Evolutionary conservation across 2,888 invertebrate genomes (phyloP), one percentile per base, ranked within the genome.

Genomic region (Reticulitermes lucifugus): DNA sequence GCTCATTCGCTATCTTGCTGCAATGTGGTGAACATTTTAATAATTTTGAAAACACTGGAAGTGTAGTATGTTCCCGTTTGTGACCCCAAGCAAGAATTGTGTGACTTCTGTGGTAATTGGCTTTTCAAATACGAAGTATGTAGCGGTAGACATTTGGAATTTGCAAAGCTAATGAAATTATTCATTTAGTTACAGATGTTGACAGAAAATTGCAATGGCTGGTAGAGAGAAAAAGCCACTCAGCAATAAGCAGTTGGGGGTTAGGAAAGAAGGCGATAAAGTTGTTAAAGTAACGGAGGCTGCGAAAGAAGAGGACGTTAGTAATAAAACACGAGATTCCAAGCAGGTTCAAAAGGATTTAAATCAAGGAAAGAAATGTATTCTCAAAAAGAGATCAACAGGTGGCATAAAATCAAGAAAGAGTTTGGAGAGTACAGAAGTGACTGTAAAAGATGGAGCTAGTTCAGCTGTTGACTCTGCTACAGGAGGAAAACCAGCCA

Each of bases 161-260:
- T n/a, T 65, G 60, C 65, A n/a, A 10, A 25, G n/a, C 65, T 65
- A 65, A 65, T 25, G n/a, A 0, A 65, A 2, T 65, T 79, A 41
- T 77, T n/a, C 43, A 21, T 73, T 73, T 59, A 85, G 83, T 77
- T 79, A 51, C 85, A 83, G 79, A 83, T 86, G 83, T 75, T 79
- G 79, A 59, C 81, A 83, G 83, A 89, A 88, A 88, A 89, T 90
- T 91, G 90, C 90, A 89, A 91, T 91, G 91, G 91, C 91, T 89
- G 90, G 90, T 89, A 90, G 91, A 87, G 90, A 91, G 88, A 91
- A 90, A 88, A 91, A 90, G 88, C 87, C 89, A 88, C 88, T 89
- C 84, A 84, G 90, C 88, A 89, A 89, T 86, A 90, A 90, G 89
- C 82, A 86, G 35, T 29, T 85, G 51, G 80, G 73, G 25, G 71